Percentiles rank a stretch among this genome's conserved stretches.
phyloP scores from a whole-genome alignment of 2,888 invertebrate genomes.

The Diogma glabrata region DNA sequence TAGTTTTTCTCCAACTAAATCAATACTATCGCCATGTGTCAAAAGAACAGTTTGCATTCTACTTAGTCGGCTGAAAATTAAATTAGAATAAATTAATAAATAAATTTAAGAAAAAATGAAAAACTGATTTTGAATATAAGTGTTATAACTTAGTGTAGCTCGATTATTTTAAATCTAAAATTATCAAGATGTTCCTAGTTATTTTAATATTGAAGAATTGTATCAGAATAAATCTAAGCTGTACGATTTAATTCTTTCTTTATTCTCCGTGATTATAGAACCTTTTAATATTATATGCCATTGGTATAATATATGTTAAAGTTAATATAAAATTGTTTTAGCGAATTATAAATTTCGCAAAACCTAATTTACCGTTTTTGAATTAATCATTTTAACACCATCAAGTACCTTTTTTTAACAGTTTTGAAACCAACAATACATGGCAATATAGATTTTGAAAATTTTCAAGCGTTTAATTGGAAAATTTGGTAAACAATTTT shows the following conservation, averaged over 20 bases:
- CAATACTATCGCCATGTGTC: slow-evolving; percentile 96
- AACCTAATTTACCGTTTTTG: no score
- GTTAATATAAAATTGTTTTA: no score
- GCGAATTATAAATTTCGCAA: no score
- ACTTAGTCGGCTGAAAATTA: slow-evolving; percentile 70
- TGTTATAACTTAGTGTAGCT: slow-evolving; percentile 31
- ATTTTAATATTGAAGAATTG: slow-evolving; percentile 33
- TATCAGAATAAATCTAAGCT: slow-evolving; percentile 27
- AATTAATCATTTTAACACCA: no score
- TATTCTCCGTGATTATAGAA: slow-evolving; percentile 10
- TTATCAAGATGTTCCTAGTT: slow-evolving; percentile 32
- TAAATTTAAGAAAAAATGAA: slow-evolving; percentile 2
- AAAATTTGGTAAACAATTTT: no score
- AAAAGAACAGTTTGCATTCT: slow-evolving; percentile 81
- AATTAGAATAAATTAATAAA: slow-evolving; percentile 18
- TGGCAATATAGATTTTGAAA: no score
- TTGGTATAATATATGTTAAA: no score
- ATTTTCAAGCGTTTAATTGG: no score
- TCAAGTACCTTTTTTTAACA: no score
- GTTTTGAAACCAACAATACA: no score
- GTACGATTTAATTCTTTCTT: slow-evolving; percentile 14
- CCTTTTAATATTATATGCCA: no score
- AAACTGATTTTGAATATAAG: not conserved
- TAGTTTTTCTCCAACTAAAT: slow-evolving; percentile 81
- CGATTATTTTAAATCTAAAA: slow-evolving; percentile 22